Percentiles rank a stretch among this genome's conserved stretches.
phyloP scores from a whole-genome alignment of 2,888 invertebrate species.

The Hybos culiciformis region DNA sequence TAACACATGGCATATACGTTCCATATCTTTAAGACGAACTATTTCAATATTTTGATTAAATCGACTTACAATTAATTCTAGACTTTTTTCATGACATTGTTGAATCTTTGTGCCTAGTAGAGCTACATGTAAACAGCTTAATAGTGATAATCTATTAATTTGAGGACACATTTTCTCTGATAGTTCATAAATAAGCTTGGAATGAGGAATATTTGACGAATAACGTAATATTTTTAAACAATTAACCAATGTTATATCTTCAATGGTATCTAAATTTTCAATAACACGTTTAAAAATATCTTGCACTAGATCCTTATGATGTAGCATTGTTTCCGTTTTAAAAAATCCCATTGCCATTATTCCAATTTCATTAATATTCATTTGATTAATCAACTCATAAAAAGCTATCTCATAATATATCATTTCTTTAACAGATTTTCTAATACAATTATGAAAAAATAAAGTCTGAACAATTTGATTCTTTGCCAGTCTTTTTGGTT shows the following conservation, averaged over 20 bases:
- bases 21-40: constrained; percentile 59
- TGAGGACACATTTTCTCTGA: constrained; percentile 41
- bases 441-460: constrained; percentile 49
- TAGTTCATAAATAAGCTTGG: constrained; percentile 37
- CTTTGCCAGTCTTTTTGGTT: constrained; percentile 43
- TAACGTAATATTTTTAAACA: constrained; percentile 46
- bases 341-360: constrained; percentile 65
- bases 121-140: constrained; percentile 51
- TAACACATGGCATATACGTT: constrained; percentile 49
- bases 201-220: constrained; percentile 37
- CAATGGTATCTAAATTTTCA: constrained; percentile 39
- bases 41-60: constrained; percentile 37
- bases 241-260: constrained; percentile 51
- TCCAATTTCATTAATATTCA: constrained; percentile 52
- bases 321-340: constrained; percentile 53
- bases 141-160: constrained; percentile 44
- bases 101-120: constrained; percentile 45
- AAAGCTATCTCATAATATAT: constrained; percentile 51
- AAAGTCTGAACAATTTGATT: constrained; percentile 51
- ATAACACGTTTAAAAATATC: constrained; percentile 41
- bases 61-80: constrained; percentile 40
- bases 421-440: constrained; percentile 43
- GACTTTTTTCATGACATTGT: constrained; percentile 35
- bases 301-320: constrained; percentile 37
- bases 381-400: constrained; percentile 38